Base-by-base conservation (phyloP, 2,797 vertebrate genomes). In the Myripristis jacobus region DNA sequence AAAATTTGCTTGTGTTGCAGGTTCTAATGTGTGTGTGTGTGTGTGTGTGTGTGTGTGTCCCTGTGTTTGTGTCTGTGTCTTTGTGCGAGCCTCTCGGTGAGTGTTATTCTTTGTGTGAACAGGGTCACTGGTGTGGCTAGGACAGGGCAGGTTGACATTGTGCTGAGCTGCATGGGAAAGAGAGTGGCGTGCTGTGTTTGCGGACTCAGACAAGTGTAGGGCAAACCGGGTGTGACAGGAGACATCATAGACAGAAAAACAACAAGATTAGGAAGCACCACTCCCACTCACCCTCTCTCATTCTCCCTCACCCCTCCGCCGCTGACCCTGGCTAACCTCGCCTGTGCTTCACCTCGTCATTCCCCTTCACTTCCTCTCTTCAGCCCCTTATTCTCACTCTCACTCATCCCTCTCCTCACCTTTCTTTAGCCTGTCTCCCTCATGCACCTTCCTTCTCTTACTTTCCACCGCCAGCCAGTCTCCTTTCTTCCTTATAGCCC, bases 141-240 rank as follows among this genome's bases (percentile, higher is more conserved):
- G 70, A 58, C 47, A 64, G 57, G 13, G 67, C 68, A 72, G 70
- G 75, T 83, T 81, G 79, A 84, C 60, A 87, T 84, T 81, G 84
- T 79, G 89, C 89, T 89, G 89, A 92, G 73, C 71, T 79, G 81
- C 84, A 84, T 85, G 84, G 87, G 90, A 93, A 89, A 78, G 38
- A 67, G 66, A 75, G 70, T 29, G 66, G 74, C 64, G 79, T 69
- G 84, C 78, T 81, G 81, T 85, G 85, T 90, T 85, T 88, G 75
- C 77, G 81, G 70, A 80, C 60, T 82, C 83, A 88, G 86, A 82
- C 77, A 55, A 82, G 84, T 75, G 48, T 79, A 64, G 81, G 81
- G 70, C 65, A 58, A 79, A 84, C 31, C 31, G 27, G 61, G 4
- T 76, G 68, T 0, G 81, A 88, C 85, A 77, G 77, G 81, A 86